phyloP scores from a whole-genome alignment of 2,113 vertebrate genomes.

The Aythya baeri region DNA sequence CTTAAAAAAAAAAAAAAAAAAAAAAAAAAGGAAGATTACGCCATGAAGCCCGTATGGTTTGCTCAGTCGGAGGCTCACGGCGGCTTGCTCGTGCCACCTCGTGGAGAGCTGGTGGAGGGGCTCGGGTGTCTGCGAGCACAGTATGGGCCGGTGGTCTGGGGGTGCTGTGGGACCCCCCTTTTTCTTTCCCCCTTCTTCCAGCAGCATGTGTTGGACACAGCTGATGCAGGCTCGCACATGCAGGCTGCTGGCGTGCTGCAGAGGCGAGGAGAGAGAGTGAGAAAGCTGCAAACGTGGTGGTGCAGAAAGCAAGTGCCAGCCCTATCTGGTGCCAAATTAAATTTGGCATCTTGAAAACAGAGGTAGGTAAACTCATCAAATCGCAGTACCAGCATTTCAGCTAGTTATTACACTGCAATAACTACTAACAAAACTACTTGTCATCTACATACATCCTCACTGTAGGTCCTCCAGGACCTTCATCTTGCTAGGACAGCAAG shows the following conservation, averaged over 20 bases:
- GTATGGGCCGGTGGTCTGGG: background rate
- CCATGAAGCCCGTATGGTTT: rapidly evolving
- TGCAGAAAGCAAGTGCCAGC: background rate
- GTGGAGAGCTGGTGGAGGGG: background rate
- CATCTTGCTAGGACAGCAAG: background rate
- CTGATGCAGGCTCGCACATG: no score
- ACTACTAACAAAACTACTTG: background rate
- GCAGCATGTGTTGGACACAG: background rate
- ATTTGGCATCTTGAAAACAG: background rate
- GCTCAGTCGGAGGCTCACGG: background rate
- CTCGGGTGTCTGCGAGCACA: no score
- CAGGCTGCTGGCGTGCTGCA: background rate
- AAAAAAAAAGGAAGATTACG: no score
- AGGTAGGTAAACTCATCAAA: no score
- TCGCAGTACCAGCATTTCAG: rapidly evolving
- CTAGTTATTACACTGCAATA: background rate
- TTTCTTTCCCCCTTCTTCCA: background rate
- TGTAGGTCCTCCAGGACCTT: background rate
- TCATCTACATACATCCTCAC: background rate
- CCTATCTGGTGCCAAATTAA: rapidly evolving
- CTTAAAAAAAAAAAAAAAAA: no score
- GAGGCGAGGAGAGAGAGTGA: no score
- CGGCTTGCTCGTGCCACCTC: constrained; percentile 25
- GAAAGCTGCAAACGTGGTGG: rapidly evolving
- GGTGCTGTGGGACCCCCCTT: rapidly evolving